A percentile compares a stretch with the other conserved stretches of the same genome.
phyloP scores from a whole-genome alignment of 2,888 invertebrate genomes.

The Eucriotettix oculatus region DNA sequence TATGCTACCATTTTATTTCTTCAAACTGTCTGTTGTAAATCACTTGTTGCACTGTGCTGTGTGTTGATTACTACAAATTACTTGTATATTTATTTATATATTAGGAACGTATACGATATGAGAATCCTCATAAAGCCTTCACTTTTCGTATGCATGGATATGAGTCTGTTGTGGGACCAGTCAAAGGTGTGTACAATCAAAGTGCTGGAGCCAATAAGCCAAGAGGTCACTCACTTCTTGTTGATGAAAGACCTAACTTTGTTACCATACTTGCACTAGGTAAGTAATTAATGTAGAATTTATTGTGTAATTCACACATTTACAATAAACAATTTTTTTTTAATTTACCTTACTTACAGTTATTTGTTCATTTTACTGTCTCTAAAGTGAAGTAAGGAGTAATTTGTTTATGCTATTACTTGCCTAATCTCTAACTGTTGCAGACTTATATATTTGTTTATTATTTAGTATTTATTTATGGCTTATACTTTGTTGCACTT shows the following conservation, averaged over 20 bases:
- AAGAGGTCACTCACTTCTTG: constrained; percentile 69
- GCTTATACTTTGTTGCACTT: too few relatives aligned
- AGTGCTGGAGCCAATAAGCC: constrained; percentile 37
- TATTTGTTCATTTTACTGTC: too few relatives aligned
- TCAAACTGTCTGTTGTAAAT: too few relatives aligned
- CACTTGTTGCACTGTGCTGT: not conserved
- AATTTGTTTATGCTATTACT: too few relatives aligned
- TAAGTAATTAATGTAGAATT: constrained; percentile 16
- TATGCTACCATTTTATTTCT: too few relatives aligned
- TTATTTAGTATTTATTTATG: too few relatives aligned
- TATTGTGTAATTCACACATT: not conserved
- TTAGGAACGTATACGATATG: constrained; percentile 71
- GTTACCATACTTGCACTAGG: constrained; percentile 74
- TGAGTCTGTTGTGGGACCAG: constrained; percentile 66
- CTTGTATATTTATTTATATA: not conserved
- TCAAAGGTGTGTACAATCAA: constrained; percentile 57
- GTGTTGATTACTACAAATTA: not conserved
- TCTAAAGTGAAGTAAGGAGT: too few relatives aligned
- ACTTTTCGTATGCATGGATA: constrained; percentile 80
- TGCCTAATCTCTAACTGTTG: too few relatives aligned
- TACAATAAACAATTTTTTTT: too few relatives aligned
- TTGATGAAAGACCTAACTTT: constrained; percentile 69
- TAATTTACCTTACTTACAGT: too few relatives aligned
- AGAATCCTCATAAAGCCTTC: constrained; percentile 79
- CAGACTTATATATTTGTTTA: too few relatives aligned